Conservation (phyloP, 2,113 vertebrate genomes). For the Sterna hirundo region DNA sequence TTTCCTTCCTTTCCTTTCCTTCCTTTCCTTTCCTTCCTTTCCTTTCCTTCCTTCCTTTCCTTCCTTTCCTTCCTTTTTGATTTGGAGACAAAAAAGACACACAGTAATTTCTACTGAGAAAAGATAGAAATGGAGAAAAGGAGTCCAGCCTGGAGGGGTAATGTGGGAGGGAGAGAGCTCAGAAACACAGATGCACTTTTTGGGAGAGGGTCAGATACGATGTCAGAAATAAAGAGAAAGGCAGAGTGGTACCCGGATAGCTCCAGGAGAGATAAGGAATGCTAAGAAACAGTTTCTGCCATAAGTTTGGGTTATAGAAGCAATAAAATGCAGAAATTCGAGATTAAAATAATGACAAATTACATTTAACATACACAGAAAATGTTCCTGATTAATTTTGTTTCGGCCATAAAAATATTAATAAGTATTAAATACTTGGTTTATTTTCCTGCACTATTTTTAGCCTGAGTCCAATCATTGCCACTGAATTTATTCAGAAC, state of each 20-base stretch:
- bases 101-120: not conserved
- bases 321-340: not conserved
- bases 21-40: not conserved
- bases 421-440: not conserved
- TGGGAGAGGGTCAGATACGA: not conserved
- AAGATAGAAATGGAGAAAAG: not conserved
- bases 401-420: not conserved
- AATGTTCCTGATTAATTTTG: not conserved
- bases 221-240: not conserved
- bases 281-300: not conserved
- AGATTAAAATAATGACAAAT: not conserved
- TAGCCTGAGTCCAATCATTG: not conserved
- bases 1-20: too few species aligned
- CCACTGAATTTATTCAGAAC: not conserved
- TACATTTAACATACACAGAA: not conserved
- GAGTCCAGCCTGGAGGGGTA: not conserved
- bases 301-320: not conserved
- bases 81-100: not conserved
- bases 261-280: not conserved
- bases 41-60: not conserved
- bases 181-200: not conserved
- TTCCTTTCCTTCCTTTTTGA: not conserved
- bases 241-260: not conserved
- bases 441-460: not conserved
- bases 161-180: not conserved